Base-by-base conservation (phyloP, 2,797 vertebrate genomes). In the Poecilia picta region DNA sequence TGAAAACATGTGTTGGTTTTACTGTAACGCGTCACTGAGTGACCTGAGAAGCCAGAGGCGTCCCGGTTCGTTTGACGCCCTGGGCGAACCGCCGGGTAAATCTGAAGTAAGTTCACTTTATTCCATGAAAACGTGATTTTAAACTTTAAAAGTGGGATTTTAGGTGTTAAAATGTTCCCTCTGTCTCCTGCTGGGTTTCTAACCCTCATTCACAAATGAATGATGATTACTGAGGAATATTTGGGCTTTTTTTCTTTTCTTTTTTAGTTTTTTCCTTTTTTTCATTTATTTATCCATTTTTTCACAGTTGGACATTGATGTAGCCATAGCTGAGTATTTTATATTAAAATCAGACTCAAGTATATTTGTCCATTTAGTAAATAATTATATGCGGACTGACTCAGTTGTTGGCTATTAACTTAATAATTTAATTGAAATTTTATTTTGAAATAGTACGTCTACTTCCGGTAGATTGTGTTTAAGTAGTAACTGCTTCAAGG, bases 371-470 rank as follows among this genome's bases (percentile, higher is more conserved):
- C 2, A 59, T 28, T 28, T 28, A 13, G 12, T 7, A 31, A 31
- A 59, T 31, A 28, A 28, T 13, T 2, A 5, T 31, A 2, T 59
- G 11, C 10, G 1, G 12, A 31, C 4, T 31, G 55, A 13, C n/a
- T 31, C 25, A 13, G 51, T 55, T 51, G 18, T 51, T 51, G 15
- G 18, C 18, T 51, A 18, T 51, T 51, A 20, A 20, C 2, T 20
- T 49, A 49, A 49, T 49, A 49, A 49, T 12, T 49, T 20, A 20
- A 49, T 47, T 66, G 4, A 13, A 5, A 20, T 76, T 75, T 85
- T 88, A 89, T 76, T 90, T 88, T 82, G 83, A 83, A 81, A 2
- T 0, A 0, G 2, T 0, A 1, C 0, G 18, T 12, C 0, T 2
- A 1, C n/a, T 83, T 89, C 79, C 75, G 49, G 73, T 53, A 5